A percentile compares a stretch with the other conserved stretches of the same genome.
Evolutionary conservation across 2,888 invertebrate genomes (phyloP).

Genomic region (Tiphia femorata): DNA sequence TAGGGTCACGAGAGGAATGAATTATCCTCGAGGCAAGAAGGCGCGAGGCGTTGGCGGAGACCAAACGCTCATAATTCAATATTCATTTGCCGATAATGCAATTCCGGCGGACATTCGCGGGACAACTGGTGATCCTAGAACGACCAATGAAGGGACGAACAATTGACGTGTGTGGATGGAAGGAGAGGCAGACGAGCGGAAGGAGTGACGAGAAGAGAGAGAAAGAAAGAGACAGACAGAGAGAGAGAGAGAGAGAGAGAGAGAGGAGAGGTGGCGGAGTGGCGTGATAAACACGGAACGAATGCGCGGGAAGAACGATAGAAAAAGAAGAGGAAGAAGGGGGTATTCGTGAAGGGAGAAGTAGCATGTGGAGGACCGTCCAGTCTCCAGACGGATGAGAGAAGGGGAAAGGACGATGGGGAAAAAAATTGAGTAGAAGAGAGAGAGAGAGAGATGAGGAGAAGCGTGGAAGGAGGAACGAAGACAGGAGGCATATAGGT

Average conservation of each 20-base stretch:
- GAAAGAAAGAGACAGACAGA: slow-evolving; percentile 5
- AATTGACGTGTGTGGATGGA: not conserved
- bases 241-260: slow-evolving; percentile 2
- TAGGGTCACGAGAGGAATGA: too few relatives aligned
- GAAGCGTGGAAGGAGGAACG: too few relatives aligned
- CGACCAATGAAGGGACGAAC: slow-evolving; percentile 5
- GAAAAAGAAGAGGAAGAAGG: not conserved
- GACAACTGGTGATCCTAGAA: too few relatives aligned
- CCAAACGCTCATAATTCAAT: too few relatives aligned
- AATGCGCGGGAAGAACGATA: too few relatives aligned
- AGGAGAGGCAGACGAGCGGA: not conserved
- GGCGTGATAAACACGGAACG: too few relatives aligned
- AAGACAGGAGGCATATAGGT: too few relatives aligned
- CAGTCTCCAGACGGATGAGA: not conserved
- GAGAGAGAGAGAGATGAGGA: slow-evolving; percentile 10
- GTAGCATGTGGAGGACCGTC: not conserved
- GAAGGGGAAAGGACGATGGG: not conserved
- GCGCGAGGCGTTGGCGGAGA: too few relatives aligned
- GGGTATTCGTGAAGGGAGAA: not conserved
- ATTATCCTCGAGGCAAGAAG: too few relatives aligned
- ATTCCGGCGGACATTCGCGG: too few relatives aligned
- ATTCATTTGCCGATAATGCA: too few relatives aligned
- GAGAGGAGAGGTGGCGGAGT: too few relatives aligned
- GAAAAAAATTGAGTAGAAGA: not conserved
- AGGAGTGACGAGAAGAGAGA: slow-evolving; percentile 1